Evolutionary conservation across 92 coral and sea anemone species (phyloP), one percentile per base, ranked within the genome.

Genomic region (Porites lobata): DNA sequence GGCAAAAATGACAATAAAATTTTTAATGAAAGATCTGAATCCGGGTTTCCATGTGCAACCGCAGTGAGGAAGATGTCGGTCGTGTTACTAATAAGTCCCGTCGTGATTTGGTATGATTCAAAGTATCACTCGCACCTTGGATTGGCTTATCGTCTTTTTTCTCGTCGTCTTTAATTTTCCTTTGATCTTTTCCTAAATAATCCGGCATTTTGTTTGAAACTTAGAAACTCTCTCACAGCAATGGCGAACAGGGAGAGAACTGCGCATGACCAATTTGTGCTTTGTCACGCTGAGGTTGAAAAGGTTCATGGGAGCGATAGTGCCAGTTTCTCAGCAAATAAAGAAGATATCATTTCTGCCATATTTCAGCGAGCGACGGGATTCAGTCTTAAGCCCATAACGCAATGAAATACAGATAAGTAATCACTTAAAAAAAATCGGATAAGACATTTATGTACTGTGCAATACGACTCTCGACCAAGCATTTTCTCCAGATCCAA

Each of bases 111-210:
- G 47, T 38, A 38, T 38, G 47, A 38, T 74, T 18, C 69, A 73
- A 19, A 57, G 24, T 12, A 19, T 43, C 62, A 14, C 38, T 61
- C 56, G 29, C 88, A 97, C 99, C 97, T 91, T 96, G 98, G 81
- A 98, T 92, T 10, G 99, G 99, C 70, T 98, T 98, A n/a, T 98
- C 99, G 9, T 98, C 98, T 83, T 98, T 98, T 15, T 81, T 81
- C 2, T 96, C 99, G 68, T 94, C 96, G 20, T 87, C 98, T 85
- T 91, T 91, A 17, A 90, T 87, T 86, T 92, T 98, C 63, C 99
- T 92, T 90, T 98, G 99, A 82, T 98, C 99, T 90, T 98, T 98
- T 78, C 99, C 99, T 59, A 98, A 84, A 78, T 98, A 94, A 89
- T 98, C 99, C 59, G 99, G 99, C 99, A 98, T 98, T 61, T 87